Percentiles rank a stretch among this genome's conserved stretches.
Evolutionary conservation across 1,140 invertebrate genomes (phyloP).

Genomic region (Diabrotica undecimpunctata): DNA sequence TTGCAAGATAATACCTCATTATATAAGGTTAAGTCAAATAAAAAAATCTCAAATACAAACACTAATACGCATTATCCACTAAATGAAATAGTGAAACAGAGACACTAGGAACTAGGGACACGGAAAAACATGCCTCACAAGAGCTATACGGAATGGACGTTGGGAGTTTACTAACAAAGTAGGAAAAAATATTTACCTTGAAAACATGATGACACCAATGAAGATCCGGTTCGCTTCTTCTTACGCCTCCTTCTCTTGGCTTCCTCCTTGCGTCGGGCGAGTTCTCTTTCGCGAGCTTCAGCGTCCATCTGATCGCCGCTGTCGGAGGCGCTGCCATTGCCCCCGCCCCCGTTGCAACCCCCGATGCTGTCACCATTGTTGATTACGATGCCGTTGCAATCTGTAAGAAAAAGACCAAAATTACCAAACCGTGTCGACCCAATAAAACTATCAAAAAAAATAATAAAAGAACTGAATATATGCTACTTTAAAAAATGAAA

Average conservation of each 20-base stretch:
- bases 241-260: constrained; percentile 79
- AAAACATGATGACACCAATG: constrained; percentile 81
- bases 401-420: constrained; percentile 24
- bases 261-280: constrained; percentile 76
- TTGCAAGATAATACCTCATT: too few species aligned
- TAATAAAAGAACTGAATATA: neutral
- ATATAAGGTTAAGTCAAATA: too few species aligned
- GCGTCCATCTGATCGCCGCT: constrained; percentile 48
- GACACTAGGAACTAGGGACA: too few species aligned
- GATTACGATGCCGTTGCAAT: constrained; percentile 24
- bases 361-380: constrained; percentile 28
- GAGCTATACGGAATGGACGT: too few species aligned
- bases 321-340: constrained; percentile 43
- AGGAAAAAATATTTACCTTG: constrained; percentile 59
- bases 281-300: constrained; percentile 53
- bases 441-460: neutral
- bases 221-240: constrained; percentile 84
- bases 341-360: constrained; percentile 34
- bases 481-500: neutral
- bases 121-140: too few species aligned
- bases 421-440: neutral
- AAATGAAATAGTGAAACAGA: too few species aligned
- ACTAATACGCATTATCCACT: too few species aligned
- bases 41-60: too few species aligned
- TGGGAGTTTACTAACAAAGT: too few species aligned